A percentile compares a stretch with the other conserved stretches of the same genome.
Conservation (phyloP, 2,888 invertebrate genomes). For the Formica aserva region DNA sequence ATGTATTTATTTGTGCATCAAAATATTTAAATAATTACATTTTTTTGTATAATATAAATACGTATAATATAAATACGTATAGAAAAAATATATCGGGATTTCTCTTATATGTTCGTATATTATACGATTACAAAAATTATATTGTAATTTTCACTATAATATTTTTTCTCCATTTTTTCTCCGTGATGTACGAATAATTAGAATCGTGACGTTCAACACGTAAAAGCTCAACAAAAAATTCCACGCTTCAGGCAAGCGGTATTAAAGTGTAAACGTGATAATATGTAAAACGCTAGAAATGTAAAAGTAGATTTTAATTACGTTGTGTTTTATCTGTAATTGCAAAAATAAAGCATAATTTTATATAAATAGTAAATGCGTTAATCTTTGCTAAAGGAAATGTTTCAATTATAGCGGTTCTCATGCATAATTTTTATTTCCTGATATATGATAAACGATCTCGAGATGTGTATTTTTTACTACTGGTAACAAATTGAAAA, state of each 20-base stretch:
- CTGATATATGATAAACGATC: not conserved
- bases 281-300: slow-evolving; percentile 15
- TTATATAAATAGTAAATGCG: slow-evolving; percentile 14
- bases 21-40: no score
- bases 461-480: not conserved
- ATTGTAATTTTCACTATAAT: no score
- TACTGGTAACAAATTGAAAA: slow-evolving; percentile 9
- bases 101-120: no score
- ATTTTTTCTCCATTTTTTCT: no score
- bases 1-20: no score
- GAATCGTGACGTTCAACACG: not conserved
- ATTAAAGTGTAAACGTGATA: slow-evolving; percentile 36
- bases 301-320: slow-evolving; percentile 30
- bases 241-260: not conserved
- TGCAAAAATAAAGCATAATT: slow-evolving; percentile 25
- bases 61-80: no score
- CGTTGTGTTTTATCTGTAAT: slow-evolving; percentile 5
- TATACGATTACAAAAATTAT: no score
- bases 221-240: slow-evolving; percentile 19
- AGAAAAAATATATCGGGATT: no score
- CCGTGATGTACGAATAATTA: slow-evolving; percentile 28
- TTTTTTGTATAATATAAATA: no score
- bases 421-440: not conserved
- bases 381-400: not conserved
- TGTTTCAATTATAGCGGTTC: slow-evolving; percentile 1